Percentiles rank a stretch among this genome's conserved stretches.
Evolutionary conservation across 2,113 vertebrate species (phyloP).

Genomic region (Oryctolagus cuniculus): mOryCun1.1 NC_091440.1:86458001-86458500

Average conservation of each 20-base stretch:
- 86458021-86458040: not conserved
- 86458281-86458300: not conserved
- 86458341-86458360: conserved; percentile 51
- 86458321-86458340: conserved; percentile 54
- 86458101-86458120: too few species aligned
- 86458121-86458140: too few species aligned
- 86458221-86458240: too few species aligned
- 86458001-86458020: not conserved
- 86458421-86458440: conserved; percentile 88
- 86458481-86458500: conserved; percentile 86
- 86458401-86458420: conserved; percentile 85
- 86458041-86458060: not conserved
- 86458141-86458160: too few species aligned
- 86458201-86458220: too few species aligned
- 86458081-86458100: too few species aligned
- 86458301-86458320: conserved; percentile 37
- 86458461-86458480: conserved; percentile 81
- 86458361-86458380: conserved; percentile 75
- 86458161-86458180: too few species aligned
- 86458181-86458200: too few species aligned
- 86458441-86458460: conserved; percentile 87
- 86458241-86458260: not conserved
- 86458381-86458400: conserved; percentile 81
- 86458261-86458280: rapidly evolving
- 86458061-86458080: not conserved